Evolutionary conservation across 2,113 vertebrate species (phyloP).

Genomic region (Alethe diademata): DNA sequence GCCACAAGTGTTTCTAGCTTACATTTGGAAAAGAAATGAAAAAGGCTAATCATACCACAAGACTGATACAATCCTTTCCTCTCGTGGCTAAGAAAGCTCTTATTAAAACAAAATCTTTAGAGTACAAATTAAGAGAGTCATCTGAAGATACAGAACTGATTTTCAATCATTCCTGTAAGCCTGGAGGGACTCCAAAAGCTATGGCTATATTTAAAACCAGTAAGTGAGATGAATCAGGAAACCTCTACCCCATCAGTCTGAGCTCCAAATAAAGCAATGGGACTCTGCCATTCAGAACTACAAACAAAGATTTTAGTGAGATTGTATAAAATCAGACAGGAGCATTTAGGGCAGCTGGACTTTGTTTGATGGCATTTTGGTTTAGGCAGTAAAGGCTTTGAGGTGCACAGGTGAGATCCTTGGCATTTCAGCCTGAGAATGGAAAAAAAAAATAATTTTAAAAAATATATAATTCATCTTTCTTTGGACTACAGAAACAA

Average conservation of each 20-base stretch:
- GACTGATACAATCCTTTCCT: not conserved
- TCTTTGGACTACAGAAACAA: not conserved
- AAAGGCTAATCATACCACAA: not conserved
- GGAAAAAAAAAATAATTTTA: not conserved
- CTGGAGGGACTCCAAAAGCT: constrained; percentile 14
- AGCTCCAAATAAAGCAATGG: not conserved
- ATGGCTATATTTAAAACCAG: not conserved
- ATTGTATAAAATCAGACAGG: not conserved
- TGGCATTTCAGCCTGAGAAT: not conserved
- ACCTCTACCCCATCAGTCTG: not conserved
- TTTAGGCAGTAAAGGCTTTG: not conserved
- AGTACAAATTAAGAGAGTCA: constrained; percentile 31
- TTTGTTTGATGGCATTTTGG: not conserved
- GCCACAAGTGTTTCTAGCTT: not conserved
- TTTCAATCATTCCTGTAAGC: constrained; percentile 7
- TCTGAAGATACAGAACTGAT: constrained; percentile 3
- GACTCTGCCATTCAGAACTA: not conserved
- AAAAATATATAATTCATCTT: not conserved
- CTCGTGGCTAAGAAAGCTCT: not conserved
- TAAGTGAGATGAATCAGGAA: not conserved
- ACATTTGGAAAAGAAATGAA: not conserved
- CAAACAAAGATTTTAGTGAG: not conserved
- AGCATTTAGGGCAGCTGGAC: not conserved
- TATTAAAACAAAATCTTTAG: constrained; percentile 16
- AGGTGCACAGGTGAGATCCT: not conserved